A percentile compares a stretch with the other conserved stretches of the same genome.
Conservation (phyloP, 64 coral and sea anemone species). For the Anthopleura sola region DNA sequence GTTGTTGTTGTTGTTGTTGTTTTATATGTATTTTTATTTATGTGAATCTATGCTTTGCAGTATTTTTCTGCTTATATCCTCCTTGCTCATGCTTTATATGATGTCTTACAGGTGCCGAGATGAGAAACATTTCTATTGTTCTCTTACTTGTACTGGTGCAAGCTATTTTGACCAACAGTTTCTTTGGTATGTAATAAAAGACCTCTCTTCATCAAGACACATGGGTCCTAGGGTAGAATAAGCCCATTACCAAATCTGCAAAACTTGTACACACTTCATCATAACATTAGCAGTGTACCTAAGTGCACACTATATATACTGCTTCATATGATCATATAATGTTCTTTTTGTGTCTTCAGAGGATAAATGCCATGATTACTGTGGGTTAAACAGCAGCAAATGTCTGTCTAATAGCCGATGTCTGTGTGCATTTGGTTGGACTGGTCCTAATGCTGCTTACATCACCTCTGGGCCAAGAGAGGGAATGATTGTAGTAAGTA, state of each 20-base stretch:
- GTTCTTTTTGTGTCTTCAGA: neutral
- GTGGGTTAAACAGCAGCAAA: slow-evolving; percentile 17
- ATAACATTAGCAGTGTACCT: too few species aligned
- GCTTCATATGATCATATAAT: neutral
- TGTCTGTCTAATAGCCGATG: slow-evolving; percentile 17
- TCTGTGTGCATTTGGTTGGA: slow-evolving; percentile 15
- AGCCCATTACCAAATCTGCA: too few species aligned
- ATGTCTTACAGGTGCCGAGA: neutral
- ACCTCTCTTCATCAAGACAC: neutral
- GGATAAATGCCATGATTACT: neutral
- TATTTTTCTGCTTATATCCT: neutral
- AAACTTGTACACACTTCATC: too few species aligned
- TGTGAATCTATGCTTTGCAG: too few species aligned
- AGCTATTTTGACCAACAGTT: neutral
- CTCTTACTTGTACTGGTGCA: neutral
- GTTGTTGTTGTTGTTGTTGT: too few species aligned
- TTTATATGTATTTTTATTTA: too few species aligned
- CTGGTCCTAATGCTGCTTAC: slow-evolving; percentile 25
- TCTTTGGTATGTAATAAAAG: neutral
- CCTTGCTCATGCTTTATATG: neutral
- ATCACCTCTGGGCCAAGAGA: slow-evolving; percentile 8
- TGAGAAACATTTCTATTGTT: neutral
- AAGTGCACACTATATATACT: too few species aligned
- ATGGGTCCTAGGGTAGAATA: too few species aligned
- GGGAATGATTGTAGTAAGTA: slow-evolving; percentile 5